phyloP scores from a whole-genome alignment of 1,140 invertebrate species.

The Drosophila parvula region DNA sequence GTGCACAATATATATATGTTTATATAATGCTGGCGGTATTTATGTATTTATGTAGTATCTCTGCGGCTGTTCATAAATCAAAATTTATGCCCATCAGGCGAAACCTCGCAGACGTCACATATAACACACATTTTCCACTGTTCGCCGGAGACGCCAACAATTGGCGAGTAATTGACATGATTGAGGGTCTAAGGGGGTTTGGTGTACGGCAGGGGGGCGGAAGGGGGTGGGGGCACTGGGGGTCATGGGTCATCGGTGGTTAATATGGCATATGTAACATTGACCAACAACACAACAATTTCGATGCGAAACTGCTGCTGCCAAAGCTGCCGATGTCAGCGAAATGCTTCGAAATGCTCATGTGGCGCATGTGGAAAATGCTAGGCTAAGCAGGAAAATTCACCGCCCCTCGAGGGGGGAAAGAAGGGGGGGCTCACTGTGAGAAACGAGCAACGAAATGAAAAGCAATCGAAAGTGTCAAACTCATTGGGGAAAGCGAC shows the following conservation, averaged over 20 bases:
- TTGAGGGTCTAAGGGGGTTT: slow-evolving; percentile 19
- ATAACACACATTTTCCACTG: slow-evolving; percentile 64
- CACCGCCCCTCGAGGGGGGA: background rate
- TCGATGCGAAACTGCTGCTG: slow-evolving; percentile 1
- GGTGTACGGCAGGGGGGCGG: too few relatives aligned
- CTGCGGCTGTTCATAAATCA: slow-evolving; percentile 66
- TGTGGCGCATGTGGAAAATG: slow-evolving; percentile 54
- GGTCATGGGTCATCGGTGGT: slow-evolving; percentile 22
- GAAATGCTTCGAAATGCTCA: slow-evolving; percentile 42
- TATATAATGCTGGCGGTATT: slow-evolving; percentile 6
- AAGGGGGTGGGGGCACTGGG: too few relatives aligned
- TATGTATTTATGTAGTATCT: slow-evolving; percentile 25
- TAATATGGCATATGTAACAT: slow-evolving; percentile 58
- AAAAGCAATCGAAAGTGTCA: slow-evolving; percentile 52
- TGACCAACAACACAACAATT: slow-evolving; percentile 42
- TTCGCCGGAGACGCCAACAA: slow-evolving; percentile 50
- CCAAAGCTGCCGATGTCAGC: slow-evolving; percentile 60
- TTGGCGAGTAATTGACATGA: slow-evolving; percentile 66
- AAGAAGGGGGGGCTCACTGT: slow-evolving; percentile 3
- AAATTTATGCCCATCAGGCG: slow-evolving; percentile 69
- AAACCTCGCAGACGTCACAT: slow-evolving; percentile 53
- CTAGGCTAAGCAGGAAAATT: slow-evolving; percentile 62
- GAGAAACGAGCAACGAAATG: slow-evolving; percentile 24
- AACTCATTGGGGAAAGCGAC: background rate
- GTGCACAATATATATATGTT: background rate